A percentile compares a stretch with the other conserved stretches of the same genome.
Conservation (phyloP, 2,888 invertebrate genomes). For the Zele albiditarsus region DNA sequence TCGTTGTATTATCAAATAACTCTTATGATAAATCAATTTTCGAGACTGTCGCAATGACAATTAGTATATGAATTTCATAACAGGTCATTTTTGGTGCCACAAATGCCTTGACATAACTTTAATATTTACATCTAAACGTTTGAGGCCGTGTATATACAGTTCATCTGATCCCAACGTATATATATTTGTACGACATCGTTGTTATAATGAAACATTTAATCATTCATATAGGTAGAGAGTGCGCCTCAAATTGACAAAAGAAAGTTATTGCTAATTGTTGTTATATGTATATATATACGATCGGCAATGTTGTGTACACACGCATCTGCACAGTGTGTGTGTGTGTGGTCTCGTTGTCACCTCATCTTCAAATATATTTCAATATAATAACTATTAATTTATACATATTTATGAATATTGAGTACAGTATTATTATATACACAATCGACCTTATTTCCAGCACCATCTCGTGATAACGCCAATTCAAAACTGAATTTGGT, state of each 20-base stretch:
- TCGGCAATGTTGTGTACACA: neutral
- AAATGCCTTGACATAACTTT: neutral
- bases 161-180: too few species aligned
- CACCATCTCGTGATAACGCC: neutral
- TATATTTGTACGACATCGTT: too few species aligned
- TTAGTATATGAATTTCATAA: neutral
- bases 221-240: slow-evolving; percentile 5
- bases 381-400: neutral
- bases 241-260: slow-evolving; percentile 45
- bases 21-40: neutral
- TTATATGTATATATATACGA: slow-evolving; percentile 30
- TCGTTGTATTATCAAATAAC: too few species aligned
- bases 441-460: neutral
- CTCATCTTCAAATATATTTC: slow-evolving; percentile 26
- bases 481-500: neutral
- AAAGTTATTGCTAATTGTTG: slow-evolving; percentile 61
- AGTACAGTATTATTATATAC: neutral
- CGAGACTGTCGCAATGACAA: neutral
- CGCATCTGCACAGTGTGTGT: slow-evolving; percentile 44
- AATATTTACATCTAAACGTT: too few species aligned
- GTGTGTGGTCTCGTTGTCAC: slow-evolving; percentile 49
- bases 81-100: slow-evolving; percentile 24
- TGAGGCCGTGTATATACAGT: too few species aligned
- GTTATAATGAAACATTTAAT: neutral
- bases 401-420: neutral